Conservation (phyloP, 1,140 invertebrate species). For the Hyposmocoma kahamanoa region DNA sequence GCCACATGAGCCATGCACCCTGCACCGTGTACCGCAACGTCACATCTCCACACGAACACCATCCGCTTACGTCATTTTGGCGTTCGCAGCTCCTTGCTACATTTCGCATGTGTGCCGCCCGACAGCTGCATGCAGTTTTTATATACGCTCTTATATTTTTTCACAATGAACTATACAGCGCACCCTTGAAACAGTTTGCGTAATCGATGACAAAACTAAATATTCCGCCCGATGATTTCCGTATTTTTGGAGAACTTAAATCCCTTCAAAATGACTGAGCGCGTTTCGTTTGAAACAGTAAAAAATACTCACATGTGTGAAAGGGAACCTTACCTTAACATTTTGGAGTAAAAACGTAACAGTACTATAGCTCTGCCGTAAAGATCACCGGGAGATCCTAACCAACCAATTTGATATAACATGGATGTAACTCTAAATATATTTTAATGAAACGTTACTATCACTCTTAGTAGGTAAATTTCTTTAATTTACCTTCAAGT, state of each 20-base stretch:
- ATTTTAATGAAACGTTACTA: too few relatives aligned
- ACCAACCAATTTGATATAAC: too few relatives aligned
- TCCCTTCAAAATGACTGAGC: not conserved
- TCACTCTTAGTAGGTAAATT: too few relatives aligned
- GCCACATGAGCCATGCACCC: conserved; percentile 20
- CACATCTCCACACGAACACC: conserved; percentile 11
- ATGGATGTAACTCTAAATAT: too few relatives aligned
- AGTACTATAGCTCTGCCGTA: not conserved
- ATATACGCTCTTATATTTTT: conserved; percentile 68
- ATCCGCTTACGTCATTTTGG: conserved; percentile 36
- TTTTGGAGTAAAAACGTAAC: not conserved
- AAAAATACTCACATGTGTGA: too few relatives aligned
- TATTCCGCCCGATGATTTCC: conserved; percentile 72
- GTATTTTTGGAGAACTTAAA: conserved; percentile 59
- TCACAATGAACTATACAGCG: conserved; percentile 58
- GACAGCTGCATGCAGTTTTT: conserved; percentile 70
- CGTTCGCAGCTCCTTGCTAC: conserved; percentile 34
- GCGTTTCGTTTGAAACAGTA: not conserved
- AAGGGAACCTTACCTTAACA: too few relatives aligned
- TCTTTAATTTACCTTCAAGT: too few relatives aligned
- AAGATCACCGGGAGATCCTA: too few relatives aligned
- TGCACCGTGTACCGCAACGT: conserved; percentile 15
- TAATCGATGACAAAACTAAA: conserved; percentile 74
- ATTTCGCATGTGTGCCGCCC: conserved; percentile 67
- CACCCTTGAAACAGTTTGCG: conserved; percentile 74